These are phyloP conservation scores for Apodemia duryi DNA, from an alignment of 2,888 invertebrate genomes.

Conservation along the genomic window DNA sequence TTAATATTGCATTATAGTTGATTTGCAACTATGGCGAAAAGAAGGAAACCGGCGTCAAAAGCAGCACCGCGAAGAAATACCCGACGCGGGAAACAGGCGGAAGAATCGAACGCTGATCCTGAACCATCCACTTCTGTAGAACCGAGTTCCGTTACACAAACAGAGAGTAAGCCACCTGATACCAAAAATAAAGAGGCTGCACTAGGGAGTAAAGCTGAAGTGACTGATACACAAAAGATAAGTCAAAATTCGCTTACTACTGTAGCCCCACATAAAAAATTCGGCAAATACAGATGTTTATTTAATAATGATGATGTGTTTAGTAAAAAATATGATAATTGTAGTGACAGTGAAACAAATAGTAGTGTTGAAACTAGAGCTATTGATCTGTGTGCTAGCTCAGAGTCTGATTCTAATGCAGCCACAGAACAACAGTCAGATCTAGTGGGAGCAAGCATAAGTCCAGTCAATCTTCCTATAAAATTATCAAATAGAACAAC, in stretches of 20 bases:
- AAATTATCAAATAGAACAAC: slow-evolving; percentile 36
- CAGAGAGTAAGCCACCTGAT: slow-evolving; percentile 35
- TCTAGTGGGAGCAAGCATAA: slow-evolving; percentile 49
- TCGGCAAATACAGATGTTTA: slow-evolving; percentile 77
- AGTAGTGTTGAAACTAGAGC: slow-evolving; percentile 67
- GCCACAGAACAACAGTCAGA: slow-evolving; percentile 59
- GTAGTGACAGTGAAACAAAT: slow-evolving; percentile 74
- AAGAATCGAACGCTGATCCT: slow-evolving; percentile 41
- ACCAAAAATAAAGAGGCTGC: slow-evolving; percentile 27
- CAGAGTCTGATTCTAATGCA: slow-evolving; percentile 73
- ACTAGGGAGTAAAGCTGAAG: slow-evolving; percentile 28
- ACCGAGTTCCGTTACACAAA: slow-evolving; percentile 31
- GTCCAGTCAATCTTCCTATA: slow-evolving; percentile 44
- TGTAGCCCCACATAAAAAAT: slow-evolving; percentile 74
- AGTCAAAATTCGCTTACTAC: slow-evolving; percentile 43
- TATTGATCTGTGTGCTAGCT: slow-evolving; percentile 64
- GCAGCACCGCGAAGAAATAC: slow-evolving; percentile 54
- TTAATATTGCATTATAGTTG: slow-evolving; percentile 39
- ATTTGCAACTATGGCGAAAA: slow-evolving; percentile 63
- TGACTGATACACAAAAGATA: slow-evolving; percentile 38
- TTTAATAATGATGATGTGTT: slow-evolving; percentile 61
- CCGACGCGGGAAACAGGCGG: slow-evolving; percentile 59
- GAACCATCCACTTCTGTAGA: slow-evolving; percentile 46
- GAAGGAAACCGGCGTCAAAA: slow-evolving; percentile 59
- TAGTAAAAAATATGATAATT: slow-evolving; percentile 58